Conservation (phyloP, 2,113 vertebrate genomes). For the Phasianus colchicus region DNA sequence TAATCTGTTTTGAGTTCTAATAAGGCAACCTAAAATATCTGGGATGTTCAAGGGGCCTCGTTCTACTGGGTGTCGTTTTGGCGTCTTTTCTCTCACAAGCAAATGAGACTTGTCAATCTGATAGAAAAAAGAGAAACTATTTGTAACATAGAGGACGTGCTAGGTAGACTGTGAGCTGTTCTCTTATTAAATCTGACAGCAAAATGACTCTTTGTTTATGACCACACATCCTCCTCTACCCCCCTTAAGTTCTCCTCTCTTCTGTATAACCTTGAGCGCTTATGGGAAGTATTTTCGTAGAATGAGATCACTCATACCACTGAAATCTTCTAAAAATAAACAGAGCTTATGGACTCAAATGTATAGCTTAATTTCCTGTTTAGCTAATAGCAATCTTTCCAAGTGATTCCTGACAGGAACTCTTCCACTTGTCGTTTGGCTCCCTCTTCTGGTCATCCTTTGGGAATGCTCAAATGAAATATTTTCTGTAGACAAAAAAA, state of each 20-base stretch:
- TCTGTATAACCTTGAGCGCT: too few relatives aligned
- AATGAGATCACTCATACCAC: not conserved
- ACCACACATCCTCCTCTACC: fast-evolving
- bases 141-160: fast-evolving
- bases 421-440: not conserved
- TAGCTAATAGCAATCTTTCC: not conserved
- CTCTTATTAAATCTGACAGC: not conserved
- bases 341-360: fast-evolving
- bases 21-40: not conserved
- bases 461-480: not conserved
- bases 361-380: not conserved
- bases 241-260: not conserved
- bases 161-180: not conserved
- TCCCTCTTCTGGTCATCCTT: constrained; percentile 59
- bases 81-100: not conserved
- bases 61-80: not conserved
- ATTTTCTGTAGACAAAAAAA: not conserved
- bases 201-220: fast-evolving
- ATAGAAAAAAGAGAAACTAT: not conserved
- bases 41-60: not conserved
- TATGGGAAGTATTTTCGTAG: not conserved
- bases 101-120: not conserved
- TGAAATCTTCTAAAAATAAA: fast-evolving
- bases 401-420: not conserved
- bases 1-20: not conserved